Evolutionary conservation across 2,888 invertebrate genomes (phyloP), one percentile per base, ranked within the genome.

Genomic region (Mesorhabditis belari): DNA sequence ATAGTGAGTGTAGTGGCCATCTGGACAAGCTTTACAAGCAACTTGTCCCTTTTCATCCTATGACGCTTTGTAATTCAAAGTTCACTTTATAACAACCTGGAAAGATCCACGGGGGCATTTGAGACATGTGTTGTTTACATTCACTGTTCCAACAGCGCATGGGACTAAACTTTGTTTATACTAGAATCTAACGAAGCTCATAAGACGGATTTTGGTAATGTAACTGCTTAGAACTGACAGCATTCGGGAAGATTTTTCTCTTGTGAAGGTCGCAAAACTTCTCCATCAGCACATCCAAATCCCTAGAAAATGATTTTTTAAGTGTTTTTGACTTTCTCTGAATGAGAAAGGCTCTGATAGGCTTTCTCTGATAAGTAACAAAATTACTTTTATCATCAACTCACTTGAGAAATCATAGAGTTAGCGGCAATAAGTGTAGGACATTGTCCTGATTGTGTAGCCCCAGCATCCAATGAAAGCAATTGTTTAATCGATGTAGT

Each of bases 111-210:
- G 90, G 72, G 89, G 89, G 81, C 95, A 95, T 64, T 88, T 87
- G 56, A 90, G 85, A 80, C 95, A 95, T 81, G 88, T 87, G 79
- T 90, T 90, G 83, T 92, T 91, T 76, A 91, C 91, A 74, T 90
- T 89, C 79, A 88, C 92, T 0, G 94, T 92, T 77, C 96, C 96
- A 72, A 93, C 92, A 5, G 96, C 95, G 81, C 98, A 98, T 80
- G 95, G 91, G 66, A 94, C 90, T 90, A 77, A 72, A 86, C 9
- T 54, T 26, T 55, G 4, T 26, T 5, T 35, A n/a, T n/a, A 29
- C 21, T 17, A 6, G n/a, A 60, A 21, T 44, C 21, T 35, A 2
- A 29, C 12, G 19, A 5, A 35, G 26, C 35, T 35, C 4, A 24
- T 3, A 35, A 58, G n/a, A n/a, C n/a, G n/a, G n/a, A n/a, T n/a